Percentiles rank a stretch among this genome's conserved stretches.
These are phyloP conservation scores for Trypoxylon attenuatum DNA, from an alignment of 2,888 invertebrate species.

Conservation along the genomic window DNA sequence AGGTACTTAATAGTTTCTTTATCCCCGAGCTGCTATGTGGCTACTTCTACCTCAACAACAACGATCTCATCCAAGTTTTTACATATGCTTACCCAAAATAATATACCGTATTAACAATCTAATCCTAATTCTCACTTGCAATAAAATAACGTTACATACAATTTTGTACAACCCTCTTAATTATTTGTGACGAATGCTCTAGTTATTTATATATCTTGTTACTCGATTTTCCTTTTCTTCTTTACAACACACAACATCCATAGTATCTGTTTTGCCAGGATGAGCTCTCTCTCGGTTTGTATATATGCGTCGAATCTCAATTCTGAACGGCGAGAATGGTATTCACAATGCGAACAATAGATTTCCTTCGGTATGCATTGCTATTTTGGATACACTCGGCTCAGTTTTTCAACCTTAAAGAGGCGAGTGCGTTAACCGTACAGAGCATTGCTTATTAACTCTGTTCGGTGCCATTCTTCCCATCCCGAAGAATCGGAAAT, in stretches of 20 bases:
- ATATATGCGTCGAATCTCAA: not conserved
- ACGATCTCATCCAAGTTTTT: conserved; percentile 60
- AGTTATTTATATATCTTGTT: conserved; percentile 21
- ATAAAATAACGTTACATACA: conserved; percentile 70
- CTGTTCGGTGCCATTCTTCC: too few relatives aligned
- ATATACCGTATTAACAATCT: conserved; percentile 69
- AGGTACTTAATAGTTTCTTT: conserved; percentile 70
- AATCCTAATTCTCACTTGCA: conserved; percentile 66
- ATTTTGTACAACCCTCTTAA: conserved; percentile 64
- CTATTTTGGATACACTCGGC: conserved; percentile 34
- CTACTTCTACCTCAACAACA: conserved; percentile 64
- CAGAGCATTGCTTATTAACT: too few relatives aligned
- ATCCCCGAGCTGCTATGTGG: conserved; percentile 25
- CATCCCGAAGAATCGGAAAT: too few relatives aligned
- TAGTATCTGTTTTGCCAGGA: conserved; percentile 1
- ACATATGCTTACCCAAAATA: conserved; percentile 66
- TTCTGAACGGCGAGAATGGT: not conserved
- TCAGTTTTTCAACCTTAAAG: not conserved
- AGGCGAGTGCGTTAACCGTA: not conserved
- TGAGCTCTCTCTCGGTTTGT: conserved; percentile 8
- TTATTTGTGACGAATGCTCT: conserved; percentile 42
- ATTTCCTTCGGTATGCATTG: conserved; percentile 26
- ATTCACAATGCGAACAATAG: not conserved
- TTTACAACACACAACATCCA: conserved; percentile 2
- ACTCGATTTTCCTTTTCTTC: not conserved